Percentiles rank a stretch among this genome's conserved stretches.
phyloP scores from a whole-genome alignment of 2,888 invertebrate species.

The Eurytoma californica region DNA sequence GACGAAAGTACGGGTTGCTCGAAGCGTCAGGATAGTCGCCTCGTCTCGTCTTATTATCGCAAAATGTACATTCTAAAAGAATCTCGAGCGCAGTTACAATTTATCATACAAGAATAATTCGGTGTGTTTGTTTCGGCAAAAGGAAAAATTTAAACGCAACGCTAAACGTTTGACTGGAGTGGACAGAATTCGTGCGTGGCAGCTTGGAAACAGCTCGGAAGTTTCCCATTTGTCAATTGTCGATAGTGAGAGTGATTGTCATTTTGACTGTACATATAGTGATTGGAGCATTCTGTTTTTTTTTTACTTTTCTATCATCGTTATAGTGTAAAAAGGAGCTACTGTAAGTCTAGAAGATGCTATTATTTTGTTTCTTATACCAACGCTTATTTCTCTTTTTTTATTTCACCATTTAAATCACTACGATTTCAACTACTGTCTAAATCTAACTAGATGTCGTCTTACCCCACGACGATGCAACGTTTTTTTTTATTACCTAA shows the following conservation, averaged over 20 bases:
- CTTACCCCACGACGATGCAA: conserved; percentile 42
- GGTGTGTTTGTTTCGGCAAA: conserved; percentile 6
- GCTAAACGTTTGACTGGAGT: conserved; percentile 31
- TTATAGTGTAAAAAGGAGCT: conserved; percentile 65
- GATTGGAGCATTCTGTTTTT: conserved; percentile 52
- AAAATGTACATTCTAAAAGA: conserved; percentile 32
- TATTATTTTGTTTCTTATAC: conserved; percentile 57
- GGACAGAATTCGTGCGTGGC: conserved; percentile 63
- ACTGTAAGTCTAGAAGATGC: conserved; percentile 64
- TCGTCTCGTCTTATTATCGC: conserved; percentile 29
- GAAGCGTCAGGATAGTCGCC: conserved; percentile 21
- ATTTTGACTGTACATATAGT: conserved; percentile 70
- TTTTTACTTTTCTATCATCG: conserved; percentile 52
- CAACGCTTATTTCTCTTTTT: conserved; percentile 58
- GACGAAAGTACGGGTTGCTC: conserved; percentile 7
- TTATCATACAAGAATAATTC: not conserved
- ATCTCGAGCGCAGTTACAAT: conserved; percentile 48
- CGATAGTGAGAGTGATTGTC: conserved; percentile 74
- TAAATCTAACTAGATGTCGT: conserved; percentile 45
- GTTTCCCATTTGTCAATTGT: conserved; percentile 63
- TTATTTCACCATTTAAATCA: conserved; percentile 49
- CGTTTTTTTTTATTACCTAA: conserved; percentile 44
- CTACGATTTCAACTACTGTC: conserved; percentile 48
- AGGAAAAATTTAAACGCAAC: conserved; percentile 13
- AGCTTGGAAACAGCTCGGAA: conserved; percentile 65